Evolutionary conservation across 2,888 invertebrate genomes (phyloP).

Genomic region (Camponotus fellah): DNA sequence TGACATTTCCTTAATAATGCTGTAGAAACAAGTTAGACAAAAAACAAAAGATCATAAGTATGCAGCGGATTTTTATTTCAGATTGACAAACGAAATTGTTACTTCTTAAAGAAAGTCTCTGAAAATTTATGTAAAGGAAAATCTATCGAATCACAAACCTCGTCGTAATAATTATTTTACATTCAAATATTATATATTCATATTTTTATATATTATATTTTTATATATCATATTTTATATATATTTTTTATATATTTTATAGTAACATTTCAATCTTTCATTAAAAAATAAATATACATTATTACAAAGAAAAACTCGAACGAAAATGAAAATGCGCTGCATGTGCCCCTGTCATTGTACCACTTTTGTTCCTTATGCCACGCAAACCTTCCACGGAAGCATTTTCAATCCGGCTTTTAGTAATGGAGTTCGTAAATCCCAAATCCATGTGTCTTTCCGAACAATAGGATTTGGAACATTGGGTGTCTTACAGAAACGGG

Average conservation of each 20-base stretch:
- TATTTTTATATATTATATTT: neutral
- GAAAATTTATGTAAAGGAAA: neutral
- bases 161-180: neutral
- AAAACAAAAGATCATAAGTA: conserved; percentile 1
- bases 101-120: neutral
- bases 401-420: conserved; percentile 34
- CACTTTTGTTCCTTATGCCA: neutral
- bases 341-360: neutral
- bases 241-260: neutral
- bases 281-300: neutral
- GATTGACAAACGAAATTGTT: neutral
- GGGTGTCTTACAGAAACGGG: conserved; percentile 30
- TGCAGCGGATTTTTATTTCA: conserved; percentile 1
- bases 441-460: conserved; percentile 46
- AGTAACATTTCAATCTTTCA: neutral
- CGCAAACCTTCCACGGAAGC: conserved; percentile 22
- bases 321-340: neutral
- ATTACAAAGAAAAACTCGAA: neutral
- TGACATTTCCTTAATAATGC: conserved; percentile 50
- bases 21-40: neutral
- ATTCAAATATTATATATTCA: neutral
- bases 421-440: conserved; percentile 48
- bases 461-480: conserved; percentile 54
- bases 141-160: neutral
- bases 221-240: neutral